Percentiles rank a stretch among this genome's conserved stretches.
These are phyloP conservation scores for Apolygus lucorum DNA, from an alignment of 1,140 invertebrate genomes.

Conservation along the genomic window DNA sequence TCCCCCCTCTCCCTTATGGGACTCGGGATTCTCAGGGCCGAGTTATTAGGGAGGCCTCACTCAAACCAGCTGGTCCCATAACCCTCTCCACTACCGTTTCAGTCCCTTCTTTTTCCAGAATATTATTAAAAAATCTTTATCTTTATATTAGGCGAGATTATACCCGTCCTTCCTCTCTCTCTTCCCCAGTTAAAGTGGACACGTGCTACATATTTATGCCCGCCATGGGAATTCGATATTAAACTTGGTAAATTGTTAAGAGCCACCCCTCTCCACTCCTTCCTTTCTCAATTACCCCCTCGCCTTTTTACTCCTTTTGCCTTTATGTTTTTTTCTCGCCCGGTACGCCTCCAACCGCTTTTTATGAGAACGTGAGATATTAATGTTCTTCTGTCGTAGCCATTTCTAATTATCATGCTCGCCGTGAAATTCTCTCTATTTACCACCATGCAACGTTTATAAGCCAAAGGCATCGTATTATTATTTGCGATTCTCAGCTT, in stretches of 20 bases:
- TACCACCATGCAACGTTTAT: too few species aligned
- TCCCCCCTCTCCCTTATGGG: neutral
- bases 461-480: too few species aligned
- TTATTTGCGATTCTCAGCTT: too few species aligned
- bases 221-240: slow-evolving; percentile 15
- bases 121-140: slow-evolving; percentile 20
- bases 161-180: slow-evolving; percentile 3
- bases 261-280: too few species aligned
- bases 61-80: neutral
- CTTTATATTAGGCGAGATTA: slow-evolving; percentile 21
- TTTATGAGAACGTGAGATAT: too few species aligned
- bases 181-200: slow-evolving; percentile 9
- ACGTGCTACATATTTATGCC: slow-evolving; percentile 20
- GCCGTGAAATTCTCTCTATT: too few species aligned
- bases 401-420: too few species aligned
- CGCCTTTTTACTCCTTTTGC: too few species aligned
- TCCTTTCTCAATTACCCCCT: too few species aligned
- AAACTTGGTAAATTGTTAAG: slow-evolving; percentile 20
- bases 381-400: too few species aligned
- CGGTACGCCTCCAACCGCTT: too few species aligned
- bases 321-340: too few species aligned
- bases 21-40: neutral
- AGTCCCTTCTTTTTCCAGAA: neutral
- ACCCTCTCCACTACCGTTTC: neutral
- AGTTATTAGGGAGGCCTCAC: neutral